phyloP scores from a whole-genome alignment of 2,113 vertebrate genomes.

The Cebidichthys violaceus region DNA sequence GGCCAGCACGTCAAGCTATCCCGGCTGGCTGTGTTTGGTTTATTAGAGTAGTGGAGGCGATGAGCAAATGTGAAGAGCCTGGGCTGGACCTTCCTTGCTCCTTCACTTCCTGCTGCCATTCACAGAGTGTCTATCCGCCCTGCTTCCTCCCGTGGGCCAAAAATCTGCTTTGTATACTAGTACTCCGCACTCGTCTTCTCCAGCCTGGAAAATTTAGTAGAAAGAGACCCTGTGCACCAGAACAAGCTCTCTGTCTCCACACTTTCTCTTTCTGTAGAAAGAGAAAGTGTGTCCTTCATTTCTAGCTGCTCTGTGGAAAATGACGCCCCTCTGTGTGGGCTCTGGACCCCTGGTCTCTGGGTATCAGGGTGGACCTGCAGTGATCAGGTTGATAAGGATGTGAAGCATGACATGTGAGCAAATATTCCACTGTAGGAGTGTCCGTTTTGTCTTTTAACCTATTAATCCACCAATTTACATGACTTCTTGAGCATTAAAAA shows the following conservation, averaged over 20 bases:
- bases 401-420: conserved; percentile 47
- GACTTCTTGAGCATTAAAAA: conserved; percentile 6
- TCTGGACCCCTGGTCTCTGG: conserved; percentile 64
- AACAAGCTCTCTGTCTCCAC: conserved; percentile 31
- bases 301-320: conserved; percentile 53
- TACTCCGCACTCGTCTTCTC: conserved; percentile 12
- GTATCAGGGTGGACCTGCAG: conserved; percentile 67
- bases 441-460: background rate
- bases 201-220: conserved; percentile 20
- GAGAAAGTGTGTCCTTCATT: conserved; percentile 54
- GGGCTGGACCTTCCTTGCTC: conserved; percentile 73
- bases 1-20: conserved; percentile 22
- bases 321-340: conserved; percentile 26
- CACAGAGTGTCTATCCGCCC: conserved; percentile 66
- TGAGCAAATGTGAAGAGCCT: conserved; percentile 45
- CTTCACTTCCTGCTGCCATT: conserved; percentile 78
- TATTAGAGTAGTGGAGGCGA: conserved; percentile 34
- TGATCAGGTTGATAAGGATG: conserved; percentile 67
- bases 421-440: conserved; percentile 6
- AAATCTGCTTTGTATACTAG: conserved; percentile 44
- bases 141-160: conserved; percentile 78
- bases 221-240: conserved; percentile 18
- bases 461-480: background rate
- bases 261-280: conserved; percentile 20
- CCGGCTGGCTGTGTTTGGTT: conserved; percentile 34